Conservation (phyloP, 2,113 vertebrate genomes). For the Pelodiscus sinensis region DNA sequence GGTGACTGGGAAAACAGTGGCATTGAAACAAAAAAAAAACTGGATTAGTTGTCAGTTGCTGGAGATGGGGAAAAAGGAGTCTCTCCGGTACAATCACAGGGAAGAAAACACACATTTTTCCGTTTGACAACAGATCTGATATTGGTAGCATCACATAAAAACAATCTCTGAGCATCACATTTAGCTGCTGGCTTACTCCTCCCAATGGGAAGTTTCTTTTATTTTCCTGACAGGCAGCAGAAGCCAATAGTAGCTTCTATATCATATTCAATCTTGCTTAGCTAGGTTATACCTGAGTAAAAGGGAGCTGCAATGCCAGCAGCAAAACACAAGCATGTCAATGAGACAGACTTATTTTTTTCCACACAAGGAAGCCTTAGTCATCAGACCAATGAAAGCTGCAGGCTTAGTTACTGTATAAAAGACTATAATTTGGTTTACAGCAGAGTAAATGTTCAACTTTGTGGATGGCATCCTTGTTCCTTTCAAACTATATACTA, state of each 20-base stretch:
- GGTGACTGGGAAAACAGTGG: slow-evolving; percentile 37
- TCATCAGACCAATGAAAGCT: slow-evolving; percentile 39
- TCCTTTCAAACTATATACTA: slow-evolving; percentile 58
- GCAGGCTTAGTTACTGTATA: not conserved
- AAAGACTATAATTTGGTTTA: slow-evolving; percentile 16
- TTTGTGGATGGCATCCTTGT: slow-evolving; percentile 42
- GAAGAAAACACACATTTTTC: not conserved
- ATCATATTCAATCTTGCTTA: slow-evolving; percentile 48
- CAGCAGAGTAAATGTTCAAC: slow-evolving; percentile 31
- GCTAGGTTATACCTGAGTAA: slow-evolving; percentile 42
- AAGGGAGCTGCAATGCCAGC: slow-evolving; percentile 15
- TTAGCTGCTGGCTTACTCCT: slow-evolving; percentile 37
- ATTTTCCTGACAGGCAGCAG: slow-evolving; percentile 56
- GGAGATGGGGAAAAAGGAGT: slow-evolving; percentile 36
- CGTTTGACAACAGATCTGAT: slow-evolving; percentile 23
- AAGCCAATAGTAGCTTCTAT: slow-evolving; percentile 38
- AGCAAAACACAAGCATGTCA: not conserved
- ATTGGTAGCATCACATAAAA: slow-evolving; percentile 29
- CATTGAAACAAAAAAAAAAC: slow-evolving; percentile 50
- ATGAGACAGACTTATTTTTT: fast-evolving
- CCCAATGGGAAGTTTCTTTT: slow-evolving; percentile 33
- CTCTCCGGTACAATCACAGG: slow-evolving; percentile 12
- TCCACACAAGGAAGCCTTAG: not conserved
- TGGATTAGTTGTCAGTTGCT: slow-evolving; percentile 47
- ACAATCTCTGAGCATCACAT: slow-evolving; percentile 28